These are phyloP conservation scores for Carposina sasakii DNA, from an alignment of 1,140 invertebrate genomes.

Conservation along the genomic window DNA sequence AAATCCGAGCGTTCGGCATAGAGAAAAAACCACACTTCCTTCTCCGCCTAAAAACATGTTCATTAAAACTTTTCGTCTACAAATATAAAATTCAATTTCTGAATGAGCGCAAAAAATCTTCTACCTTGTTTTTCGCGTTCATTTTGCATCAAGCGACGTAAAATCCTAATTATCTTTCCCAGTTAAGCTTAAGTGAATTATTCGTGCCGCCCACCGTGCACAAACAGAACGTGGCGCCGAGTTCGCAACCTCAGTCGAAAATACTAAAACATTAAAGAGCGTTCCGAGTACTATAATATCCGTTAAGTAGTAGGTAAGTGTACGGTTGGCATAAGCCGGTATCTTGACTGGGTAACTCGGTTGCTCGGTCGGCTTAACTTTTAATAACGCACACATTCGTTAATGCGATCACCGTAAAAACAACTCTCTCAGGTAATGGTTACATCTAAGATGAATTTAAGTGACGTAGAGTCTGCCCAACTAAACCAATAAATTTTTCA, in stretches of 20 bases:
- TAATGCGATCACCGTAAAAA: no score
- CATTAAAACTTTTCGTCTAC: slow-evolving; percentile 67
- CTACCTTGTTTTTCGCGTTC: slow-evolving; percentile 67
- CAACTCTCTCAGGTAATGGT: slow-evolving; percentile 57
- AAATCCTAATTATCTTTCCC: slow-evolving; percentile 72
- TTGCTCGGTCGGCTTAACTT: slow-evolving; percentile 62
- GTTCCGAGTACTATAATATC: slow-evolving; percentile 62
- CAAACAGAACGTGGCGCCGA: slow-evolving; percentile 66
- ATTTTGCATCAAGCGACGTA: slow-evolving; percentile 71
- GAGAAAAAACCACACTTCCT: slow-evolving; percentile 19
- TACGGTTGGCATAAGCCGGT: slow-evolving; percentile 57
- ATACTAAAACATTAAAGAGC: slow-evolving; percentile 71
- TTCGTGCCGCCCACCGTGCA: slow-evolving; percentile 65
- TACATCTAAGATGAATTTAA: slow-evolving; percentile 55
- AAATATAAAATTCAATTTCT: slow-evolving; percentile 73
- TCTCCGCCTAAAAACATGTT: slow-evolving; percentile 45
- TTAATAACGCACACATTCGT: slow-evolving; percentile 69
- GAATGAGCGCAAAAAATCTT: slow-evolving; percentile 70
- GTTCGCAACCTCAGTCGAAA: slow-evolving; percentile 71
- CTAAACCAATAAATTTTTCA: no score
- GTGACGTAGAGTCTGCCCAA: no score
- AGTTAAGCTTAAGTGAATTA: slow-evolving; percentile 73
- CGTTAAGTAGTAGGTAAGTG: slow-evolving; percentile 56
- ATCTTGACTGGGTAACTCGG: slow-evolving; percentile 62
- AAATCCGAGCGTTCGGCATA: no score